Conservation (phyloP, 2,888 invertebrate genomes). For the Agrotis clavis region DNA sequence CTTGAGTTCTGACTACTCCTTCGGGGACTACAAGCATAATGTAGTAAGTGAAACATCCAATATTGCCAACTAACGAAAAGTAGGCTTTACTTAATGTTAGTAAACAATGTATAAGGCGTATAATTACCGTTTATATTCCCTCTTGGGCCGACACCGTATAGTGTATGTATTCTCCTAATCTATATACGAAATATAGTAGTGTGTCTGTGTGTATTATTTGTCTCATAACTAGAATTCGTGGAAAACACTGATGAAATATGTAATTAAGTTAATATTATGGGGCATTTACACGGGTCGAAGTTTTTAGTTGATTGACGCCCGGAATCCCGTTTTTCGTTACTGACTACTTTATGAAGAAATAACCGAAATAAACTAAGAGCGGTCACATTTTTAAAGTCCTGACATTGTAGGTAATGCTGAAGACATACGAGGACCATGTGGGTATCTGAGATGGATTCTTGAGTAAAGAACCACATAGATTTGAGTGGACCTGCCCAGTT, state of each 20-base stretch:
- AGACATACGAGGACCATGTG: too few species aligned
- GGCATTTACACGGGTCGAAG: too few species aligned
- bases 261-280: background rate
- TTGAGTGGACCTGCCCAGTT: too few species aligned
- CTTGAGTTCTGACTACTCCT: background rate
- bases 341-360: too few species aligned
- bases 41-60: background rate
- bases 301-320: too few species aligned
- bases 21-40: background rate
- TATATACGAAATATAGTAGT: background rate
- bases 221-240: slow-evolving; percentile 6
- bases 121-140: slow-evolving; percentile 35
- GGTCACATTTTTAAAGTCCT: too few species aligned
- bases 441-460: too few species aligned
- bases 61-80: background rate
- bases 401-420: too few species aligned
- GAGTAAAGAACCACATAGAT: too few species aligned
- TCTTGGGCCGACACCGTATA: slow-evolving; percentile 14
- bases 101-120: slow-evolving; percentile 14
- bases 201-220: slow-evolving; percentile 7
- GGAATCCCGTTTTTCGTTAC: too few species aligned
- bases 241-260: slow-evolving; percentile 1
- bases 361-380: too few species aligned
- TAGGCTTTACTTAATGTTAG: background rate
- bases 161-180: slow-evolving; percentile 13